Percentiles rank a stretch among this genome's conserved stretches.
Conservation (phyloP, 2,888 invertebrate species). For the Trissonchulus latispiculum region DNA sequence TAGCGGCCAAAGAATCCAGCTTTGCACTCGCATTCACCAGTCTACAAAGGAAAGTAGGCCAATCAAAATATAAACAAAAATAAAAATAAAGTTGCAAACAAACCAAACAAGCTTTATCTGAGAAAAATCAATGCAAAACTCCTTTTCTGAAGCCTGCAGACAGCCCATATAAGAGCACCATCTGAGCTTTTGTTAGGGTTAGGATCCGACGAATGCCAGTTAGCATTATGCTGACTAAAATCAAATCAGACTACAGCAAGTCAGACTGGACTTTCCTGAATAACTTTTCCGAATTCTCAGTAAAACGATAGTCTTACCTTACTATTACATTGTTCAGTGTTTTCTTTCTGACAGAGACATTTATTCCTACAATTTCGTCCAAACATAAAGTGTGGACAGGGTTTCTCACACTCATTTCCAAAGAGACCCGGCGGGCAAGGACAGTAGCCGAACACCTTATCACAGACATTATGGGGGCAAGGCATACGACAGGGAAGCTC, state of each 20-base stretch:
- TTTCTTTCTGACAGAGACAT: constrained; percentile 40
- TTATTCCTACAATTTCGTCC: constrained; percentile 61
- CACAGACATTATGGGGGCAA: constrained; percentile 42
- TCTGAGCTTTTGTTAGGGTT: no score
- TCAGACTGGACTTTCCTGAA: no score
- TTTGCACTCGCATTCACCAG: constrained; percentile 43
- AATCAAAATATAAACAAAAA: background rate
- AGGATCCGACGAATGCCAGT: no score
- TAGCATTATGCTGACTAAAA: no score
- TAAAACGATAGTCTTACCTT: no score
- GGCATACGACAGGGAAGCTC: constrained; percentile 40
- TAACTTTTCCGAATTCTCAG: no score
- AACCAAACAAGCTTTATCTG: no score
- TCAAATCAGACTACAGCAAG: no score
- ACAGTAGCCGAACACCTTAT: constrained; percentile 49
- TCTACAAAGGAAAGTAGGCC: constrained; percentile 30
- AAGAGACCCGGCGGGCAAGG: constrained; percentile 47
- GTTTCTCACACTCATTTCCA: constrained; percentile 63
- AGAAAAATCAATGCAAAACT: no score
- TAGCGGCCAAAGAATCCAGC: constrained; percentile 39
- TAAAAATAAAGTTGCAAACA: background rate
- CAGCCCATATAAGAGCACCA: no score
- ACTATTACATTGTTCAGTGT: constrained; percentile 44
- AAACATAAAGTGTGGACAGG: constrained; percentile 67
- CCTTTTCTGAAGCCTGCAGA: no score